These are phyloP conservation scores for Antrozous pallidus DNA, from an alignment of 2,797 vertebrate genomes.

Conservation along the genomic window DNA sequence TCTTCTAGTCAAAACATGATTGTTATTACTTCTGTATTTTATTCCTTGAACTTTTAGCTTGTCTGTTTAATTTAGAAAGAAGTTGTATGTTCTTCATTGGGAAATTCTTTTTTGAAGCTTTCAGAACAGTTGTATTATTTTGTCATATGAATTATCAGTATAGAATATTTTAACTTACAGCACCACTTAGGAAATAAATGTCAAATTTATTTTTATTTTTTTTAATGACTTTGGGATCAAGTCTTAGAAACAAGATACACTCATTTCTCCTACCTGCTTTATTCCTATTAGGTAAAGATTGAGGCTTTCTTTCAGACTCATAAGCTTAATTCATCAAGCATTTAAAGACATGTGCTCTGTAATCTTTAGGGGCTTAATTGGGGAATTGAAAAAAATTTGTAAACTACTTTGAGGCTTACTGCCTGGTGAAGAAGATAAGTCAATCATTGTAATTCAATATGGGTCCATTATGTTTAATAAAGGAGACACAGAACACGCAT, in stretches of 20 bases:
- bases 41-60: neutral
- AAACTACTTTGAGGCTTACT: neutral
- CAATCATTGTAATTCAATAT: neutral
- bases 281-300: neutral
- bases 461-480: neutral
- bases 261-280: neutral
- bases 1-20: neutral
- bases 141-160: neutral
- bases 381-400: neutral
- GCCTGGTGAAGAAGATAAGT: neutral
- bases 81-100: neutral
- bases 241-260: neutral
- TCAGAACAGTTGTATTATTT: conserved; percentile 19
- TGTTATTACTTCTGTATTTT: neutral
- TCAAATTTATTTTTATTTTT: conserved; percentile 14
- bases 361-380: neutral
- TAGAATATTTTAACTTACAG: neutral
- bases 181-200: neutral
- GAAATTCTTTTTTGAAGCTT: neutral
- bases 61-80: neutral
- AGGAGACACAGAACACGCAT: neutral
- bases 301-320: neutral
- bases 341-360: neutral
- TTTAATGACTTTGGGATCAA: conserved; percentile 6
- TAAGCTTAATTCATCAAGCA: neutral